phyloP scores from a whole-genome alignment of 2,113 vertebrate genomes.

The Polyodon spathula region DNA sequence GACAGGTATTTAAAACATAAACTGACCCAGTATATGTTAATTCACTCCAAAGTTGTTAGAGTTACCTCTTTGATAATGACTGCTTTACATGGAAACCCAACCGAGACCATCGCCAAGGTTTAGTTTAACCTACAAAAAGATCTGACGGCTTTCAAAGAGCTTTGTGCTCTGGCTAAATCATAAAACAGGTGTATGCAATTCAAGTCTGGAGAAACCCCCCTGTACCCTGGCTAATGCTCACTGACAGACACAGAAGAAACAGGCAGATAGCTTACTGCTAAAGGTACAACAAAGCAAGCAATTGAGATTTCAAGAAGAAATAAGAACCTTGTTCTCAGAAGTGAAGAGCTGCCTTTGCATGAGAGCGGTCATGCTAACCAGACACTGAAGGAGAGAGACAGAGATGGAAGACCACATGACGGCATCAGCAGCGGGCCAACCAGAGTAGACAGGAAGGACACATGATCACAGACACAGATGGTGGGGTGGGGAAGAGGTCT shows the following conservation, averaged over 20 bases:
- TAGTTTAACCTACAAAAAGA: too few species aligned
- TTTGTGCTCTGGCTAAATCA: too few species aligned
- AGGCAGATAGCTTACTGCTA: conserved; percentile 24
- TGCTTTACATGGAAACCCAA: too few species aligned
- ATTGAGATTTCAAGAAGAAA: conserved; percentile 63
- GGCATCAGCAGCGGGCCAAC: conserved; percentile 54
- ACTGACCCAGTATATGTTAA: too few species aligned
- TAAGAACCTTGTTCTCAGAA: conserved; percentile 84
- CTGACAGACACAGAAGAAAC: conserved; percentile 29
- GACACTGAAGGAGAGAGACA: conserved; percentile 78
- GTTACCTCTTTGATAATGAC: too few species aligned
- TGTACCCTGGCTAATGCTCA: too few species aligned
- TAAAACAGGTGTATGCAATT: too few species aligned
- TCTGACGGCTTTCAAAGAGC: too few species aligned
- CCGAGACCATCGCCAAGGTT: too few species aligned
- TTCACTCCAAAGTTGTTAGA: too few species aligned
- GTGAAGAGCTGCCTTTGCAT: conserved; percentile 92
- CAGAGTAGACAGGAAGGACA: conserved; percentile 54
- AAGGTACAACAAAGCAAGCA: conserved; percentile 49
- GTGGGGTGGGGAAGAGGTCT: conserved; percentile 34
- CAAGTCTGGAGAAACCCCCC: too few species aligned
- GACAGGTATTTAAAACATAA: too few species aligned
- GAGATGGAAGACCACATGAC: conserved; percentile 77
- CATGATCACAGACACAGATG: conserved; percentile 53
- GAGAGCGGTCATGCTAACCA: conserved; percentile 92